These are phyloP conservation scores for Clarias platycephalus DNA, from an alignment of 2,797 vertebrate species.

Conservation along the genomic window DNA sequence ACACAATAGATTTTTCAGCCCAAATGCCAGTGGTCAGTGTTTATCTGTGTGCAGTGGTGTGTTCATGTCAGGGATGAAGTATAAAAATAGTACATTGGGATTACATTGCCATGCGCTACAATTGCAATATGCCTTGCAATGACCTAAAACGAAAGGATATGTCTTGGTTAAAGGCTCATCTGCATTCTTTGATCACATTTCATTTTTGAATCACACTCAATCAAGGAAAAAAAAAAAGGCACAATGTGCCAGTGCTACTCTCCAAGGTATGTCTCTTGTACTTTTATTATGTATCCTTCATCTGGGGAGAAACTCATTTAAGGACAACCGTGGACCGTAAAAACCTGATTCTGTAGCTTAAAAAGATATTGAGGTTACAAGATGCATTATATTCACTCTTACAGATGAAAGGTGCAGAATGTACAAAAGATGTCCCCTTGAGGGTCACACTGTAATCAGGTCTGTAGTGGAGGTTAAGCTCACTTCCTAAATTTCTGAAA, in stretches of 20 bases:
- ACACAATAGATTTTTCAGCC: not conserved
- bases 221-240: too few species aligned
- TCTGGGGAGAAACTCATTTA: not conserved
- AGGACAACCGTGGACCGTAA: constrained; percentile 1
- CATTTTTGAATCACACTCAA: not conserved
- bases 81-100: not conserved
- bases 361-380: constrained; percentile 12
- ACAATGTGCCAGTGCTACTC: too few species aligned
- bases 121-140: not conserved
- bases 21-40: constrained; percentile 20
- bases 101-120: not conserved
- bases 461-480: too few species aligned
- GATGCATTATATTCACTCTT: not conserved
- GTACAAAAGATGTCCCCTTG: constrained; percentile 4
- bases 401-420: not conserved
- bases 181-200: not conserved
- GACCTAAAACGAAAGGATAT: not conserved
- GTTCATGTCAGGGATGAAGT: not conserved
- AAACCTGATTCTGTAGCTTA: not conserved
- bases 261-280: not conserved
- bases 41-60: constrained; percentile 4
- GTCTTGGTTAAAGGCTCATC: not conserved
- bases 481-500: too few species aligned
- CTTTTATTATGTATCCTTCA: constrained; percentile 7
- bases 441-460: not conserved